Conservation (phyloP, 2,113 vertebrate genomes). For the Oxygymnocypris stewartii region DNA sequence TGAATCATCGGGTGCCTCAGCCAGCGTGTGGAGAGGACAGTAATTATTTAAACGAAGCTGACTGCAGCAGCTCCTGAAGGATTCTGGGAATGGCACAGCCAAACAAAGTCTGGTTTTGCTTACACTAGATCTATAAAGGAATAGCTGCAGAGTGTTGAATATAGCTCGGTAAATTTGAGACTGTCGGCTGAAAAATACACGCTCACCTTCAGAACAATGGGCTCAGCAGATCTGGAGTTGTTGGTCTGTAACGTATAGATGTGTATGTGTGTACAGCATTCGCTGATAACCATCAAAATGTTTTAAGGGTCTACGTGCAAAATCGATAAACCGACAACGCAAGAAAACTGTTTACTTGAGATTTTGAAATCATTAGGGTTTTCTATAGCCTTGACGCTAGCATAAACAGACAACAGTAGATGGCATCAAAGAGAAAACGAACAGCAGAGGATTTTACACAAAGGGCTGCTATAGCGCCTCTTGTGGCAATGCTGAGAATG, state of each 20-base stretch:
- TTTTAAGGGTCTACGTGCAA: background rate
- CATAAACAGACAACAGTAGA: background rate
- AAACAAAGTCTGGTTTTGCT: conserved; percentile 8
- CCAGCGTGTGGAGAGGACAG: background rate
- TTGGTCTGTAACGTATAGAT: background rate
- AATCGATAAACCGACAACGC: background rate
- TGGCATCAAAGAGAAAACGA: background rate
- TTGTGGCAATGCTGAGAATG: background rate
- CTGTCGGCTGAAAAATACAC: background rate
- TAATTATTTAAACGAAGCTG: conserved; percentile 18
- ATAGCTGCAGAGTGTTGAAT: background rate
- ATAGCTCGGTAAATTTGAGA: background rate
- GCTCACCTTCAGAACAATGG: background rate
- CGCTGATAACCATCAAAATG: background rate
- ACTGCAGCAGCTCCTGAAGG: background rate
- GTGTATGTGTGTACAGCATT: background rate
- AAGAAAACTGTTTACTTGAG: background rate
- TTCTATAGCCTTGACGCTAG: background rate
- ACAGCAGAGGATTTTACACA: background rate
- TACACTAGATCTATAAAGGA: conserved; percentile 7
- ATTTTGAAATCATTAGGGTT: background rate
- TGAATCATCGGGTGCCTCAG: background rate
- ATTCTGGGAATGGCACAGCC: background rate
- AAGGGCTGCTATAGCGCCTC: background rate
- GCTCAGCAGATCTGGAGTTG: background rate